Percentiles rank a stretch among this genome's conserved stretches.
Conservation (phyloP, 2,113 vertebrate genomes). For the Seriola rivoliana region DNA sequence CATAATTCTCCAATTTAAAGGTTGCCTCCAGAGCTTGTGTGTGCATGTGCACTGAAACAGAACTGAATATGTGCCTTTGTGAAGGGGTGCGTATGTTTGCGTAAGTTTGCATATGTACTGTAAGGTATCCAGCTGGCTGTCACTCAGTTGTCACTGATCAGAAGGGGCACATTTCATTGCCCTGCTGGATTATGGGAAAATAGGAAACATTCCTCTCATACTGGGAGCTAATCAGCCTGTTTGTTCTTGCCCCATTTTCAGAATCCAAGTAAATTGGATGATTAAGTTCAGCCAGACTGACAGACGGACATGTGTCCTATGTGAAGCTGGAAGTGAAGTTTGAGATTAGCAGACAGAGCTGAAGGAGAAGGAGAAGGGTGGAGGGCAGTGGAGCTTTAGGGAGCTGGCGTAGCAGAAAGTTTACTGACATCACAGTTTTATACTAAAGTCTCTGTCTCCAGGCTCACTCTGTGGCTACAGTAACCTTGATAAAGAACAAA, state of each 20-base stretch:
- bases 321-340: conserved; percentile 9
- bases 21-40: background rate
- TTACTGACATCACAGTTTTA: conserved; percentile 53
- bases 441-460: conserved; percentile 15
- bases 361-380: conserved; percentile 11
- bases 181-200: conserved; percentile 47
- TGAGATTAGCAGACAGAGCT: conserved; percentile 17
- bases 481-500: conserved; percentile 14
- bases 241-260: conserved; percentile 62
- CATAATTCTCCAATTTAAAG: conserved; percentile 40
- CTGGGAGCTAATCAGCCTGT: conserved; percentile 53
- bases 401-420: conserved; percentile 44
- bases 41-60: conserved; percentile 6
- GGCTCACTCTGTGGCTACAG: background rate
- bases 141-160: conserved; percentile 48
- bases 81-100: background rate
- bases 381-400: conserved; percentile 26
- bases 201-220: conserved; percentile 63
- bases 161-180: conserved; percentile 22
- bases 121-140: conserved; percentile 38
- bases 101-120: conserved; percentile 29
- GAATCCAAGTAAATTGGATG: conserved; percentile 63
- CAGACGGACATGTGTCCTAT: conserved; percentile 11
- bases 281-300: conserved; percentile 61
- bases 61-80: conserved; percentile 49